Percentiles rank a stretch among this genome's conserved stretches.
Conservation (phyloP, 2,888 invertebrate species). For the Adela reaumurella region DNA sequence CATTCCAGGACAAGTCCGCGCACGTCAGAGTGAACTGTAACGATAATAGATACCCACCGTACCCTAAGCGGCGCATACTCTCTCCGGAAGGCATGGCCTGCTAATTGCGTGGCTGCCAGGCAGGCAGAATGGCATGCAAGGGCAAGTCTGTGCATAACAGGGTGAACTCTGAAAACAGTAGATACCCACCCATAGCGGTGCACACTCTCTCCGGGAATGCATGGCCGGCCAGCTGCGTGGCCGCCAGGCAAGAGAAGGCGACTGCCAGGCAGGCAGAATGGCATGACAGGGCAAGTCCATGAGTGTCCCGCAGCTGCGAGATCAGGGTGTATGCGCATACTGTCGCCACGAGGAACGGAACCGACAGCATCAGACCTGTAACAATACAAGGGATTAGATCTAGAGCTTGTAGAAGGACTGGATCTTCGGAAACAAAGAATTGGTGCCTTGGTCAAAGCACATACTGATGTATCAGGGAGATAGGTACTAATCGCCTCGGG, state of each 20-base stretch:
- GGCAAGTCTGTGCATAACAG: neutral
- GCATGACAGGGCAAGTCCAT: conserved; percentile 54
- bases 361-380: conserved; percentile 47
- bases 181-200: conserved; percentile 39
- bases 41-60: too few relatives aligned
- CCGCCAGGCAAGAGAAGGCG: conserved; percentile 52
- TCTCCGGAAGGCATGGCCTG: conserved; percentile 45
- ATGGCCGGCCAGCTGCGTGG: conserved; percentile 50
- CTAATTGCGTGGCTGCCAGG: conserved; percentile 52
- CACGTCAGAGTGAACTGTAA: too few relatives aligned
- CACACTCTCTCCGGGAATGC: conserved; percentile 43
- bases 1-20: neutral
- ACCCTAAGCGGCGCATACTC: too few relatives aligned
- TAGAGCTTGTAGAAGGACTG: too few relatives aligned
- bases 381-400: too few relatives aligned
- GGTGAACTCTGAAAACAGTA: neutral
- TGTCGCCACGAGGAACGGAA: conserved; percentile 49
- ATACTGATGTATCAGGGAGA: too few relatives aligned
- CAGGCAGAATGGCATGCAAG: neutral
- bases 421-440: too few relatives aligned
- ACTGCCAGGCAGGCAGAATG: conserved; percentile 53
- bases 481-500: too few relatives aligned
- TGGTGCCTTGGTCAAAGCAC: too few relatives aligned
- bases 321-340: conserved; percentile 46
- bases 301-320: conserved; percentile 50